Evolutionary conservation across 1,140 invertebrate genomes (phyloP), one percentile per base, ranked within the genome.

Genomic region (Colletes gigas): DNA sequence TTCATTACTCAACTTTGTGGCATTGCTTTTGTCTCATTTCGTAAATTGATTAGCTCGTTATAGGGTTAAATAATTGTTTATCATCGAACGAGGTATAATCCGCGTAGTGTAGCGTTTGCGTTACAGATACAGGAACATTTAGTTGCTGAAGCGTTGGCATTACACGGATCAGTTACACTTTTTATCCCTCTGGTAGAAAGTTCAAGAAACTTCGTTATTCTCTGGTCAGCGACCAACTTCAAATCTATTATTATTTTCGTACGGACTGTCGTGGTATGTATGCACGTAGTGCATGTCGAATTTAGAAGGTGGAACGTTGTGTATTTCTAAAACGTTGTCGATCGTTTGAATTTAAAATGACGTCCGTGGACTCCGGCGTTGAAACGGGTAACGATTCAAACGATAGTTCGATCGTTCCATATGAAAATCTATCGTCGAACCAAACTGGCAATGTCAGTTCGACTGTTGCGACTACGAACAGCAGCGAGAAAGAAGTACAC

Each of bases 361-460:
- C 91, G 47, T 92, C 92, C 14, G 84, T 92, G 60, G 95, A 96
- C 91, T 96, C 95, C 12, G 95, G 95, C 71, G 95, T 95, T 4
- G 95, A 96, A 80, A 95, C 95, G 55, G 95, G 95, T 69, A 95
- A 95, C 87, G 95, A 95, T 88, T 95, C 95, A 88, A 95, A 95
- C 91, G 94, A 95, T 89, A 94, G 94, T 93, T 93, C 93, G 84
- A 74, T 69, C 7, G 55, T 62, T 21, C 81, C 86, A n/a, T 66
- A 77, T 2, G 84, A 80, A 3, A 19, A 19, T 17, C 55, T 75
- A 3, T 19, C 44, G 3, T 44, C 44, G 5, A 47, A 70, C 41
- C 78, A 81, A 52, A 63, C 73, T 1, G 57, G 10, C 17, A 73
- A 30, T 59, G 63, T 47, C 41, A 71, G 59, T 50, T 69, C 69